Evolutionary conservation across 2,797 vertebrate species (phyloP).

Genomic region (Manis crassicaudata): DNA sequence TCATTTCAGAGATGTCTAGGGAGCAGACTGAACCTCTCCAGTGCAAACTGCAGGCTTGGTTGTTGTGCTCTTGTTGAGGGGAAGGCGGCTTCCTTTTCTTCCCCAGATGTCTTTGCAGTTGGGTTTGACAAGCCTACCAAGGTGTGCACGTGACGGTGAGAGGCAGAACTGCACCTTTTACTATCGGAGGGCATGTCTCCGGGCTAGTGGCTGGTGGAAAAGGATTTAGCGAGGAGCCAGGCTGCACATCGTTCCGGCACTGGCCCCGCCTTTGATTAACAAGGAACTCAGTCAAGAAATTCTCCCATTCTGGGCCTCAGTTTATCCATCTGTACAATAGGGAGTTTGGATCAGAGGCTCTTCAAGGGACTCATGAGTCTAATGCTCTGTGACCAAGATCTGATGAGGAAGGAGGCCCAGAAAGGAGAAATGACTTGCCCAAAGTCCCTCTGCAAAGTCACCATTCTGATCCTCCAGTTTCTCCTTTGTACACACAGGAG

Average conservation of each 20-base stretch:
- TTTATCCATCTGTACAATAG: background rate
- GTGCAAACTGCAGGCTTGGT: constrained; percentile 11
- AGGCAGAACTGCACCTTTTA: background rate
- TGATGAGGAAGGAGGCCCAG: background rate
- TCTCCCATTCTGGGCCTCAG: background rate
- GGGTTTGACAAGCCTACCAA: constrained; percentile 24
- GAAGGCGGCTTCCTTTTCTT: background rate
- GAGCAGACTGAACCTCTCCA: constrained; percentile 27
- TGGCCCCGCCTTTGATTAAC: background rate
- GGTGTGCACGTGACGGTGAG: background rate
- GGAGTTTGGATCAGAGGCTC: background rate
- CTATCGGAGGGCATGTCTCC: background rate
- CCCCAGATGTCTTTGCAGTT: constrained; percentile 23
- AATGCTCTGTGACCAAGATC: background rate
- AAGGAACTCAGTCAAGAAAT: background rate
- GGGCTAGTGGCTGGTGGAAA: background rate
- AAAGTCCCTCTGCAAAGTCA: background rate
- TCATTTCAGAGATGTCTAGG: constrained; percentile 69
- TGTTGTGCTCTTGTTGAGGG: background rate
- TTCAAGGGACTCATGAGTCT: background rate
- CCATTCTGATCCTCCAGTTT: background rate
- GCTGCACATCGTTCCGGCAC: background rate
- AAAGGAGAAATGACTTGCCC: background rate
- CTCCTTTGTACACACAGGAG: background rate
- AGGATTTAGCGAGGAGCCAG: background rate